Conservation (phyloP, 2,113 vertebrate species). For the Tenebrosternarchus preto region DNA sequence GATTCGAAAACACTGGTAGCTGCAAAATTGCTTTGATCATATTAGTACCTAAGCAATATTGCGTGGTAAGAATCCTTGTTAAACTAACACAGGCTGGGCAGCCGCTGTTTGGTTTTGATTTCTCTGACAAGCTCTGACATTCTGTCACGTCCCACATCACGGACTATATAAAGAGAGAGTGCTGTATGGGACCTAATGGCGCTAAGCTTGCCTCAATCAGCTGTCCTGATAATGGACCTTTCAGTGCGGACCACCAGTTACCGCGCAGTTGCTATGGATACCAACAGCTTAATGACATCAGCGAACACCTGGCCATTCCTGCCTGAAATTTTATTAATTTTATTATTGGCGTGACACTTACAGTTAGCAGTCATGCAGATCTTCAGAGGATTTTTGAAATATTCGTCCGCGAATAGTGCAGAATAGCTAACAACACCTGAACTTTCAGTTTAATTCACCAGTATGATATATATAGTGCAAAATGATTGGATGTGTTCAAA, state of each 20-base stretch:
- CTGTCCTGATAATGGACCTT: slow-evolving; percentile 20
- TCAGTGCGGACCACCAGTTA: not conserved
- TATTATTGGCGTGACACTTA: not conserved
- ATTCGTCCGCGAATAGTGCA: not conserved
- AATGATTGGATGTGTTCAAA: slow-evolving; percentile 14
- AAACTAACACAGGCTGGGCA: not conserved
- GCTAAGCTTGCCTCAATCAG: slow-evolving; percentile 24
- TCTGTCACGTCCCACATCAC: slow-evolving; percentile 16
- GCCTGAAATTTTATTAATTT: slow-evolving; percentile 28
- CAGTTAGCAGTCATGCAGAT: not conserved
- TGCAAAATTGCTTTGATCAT: slow-evolving; percentile 7
- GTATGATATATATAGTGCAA: slow-evolving; percentile 14
- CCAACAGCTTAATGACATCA: slow-evolving; percentile 15
- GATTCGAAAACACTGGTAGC: not conserved
- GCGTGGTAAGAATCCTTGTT: not conserved
- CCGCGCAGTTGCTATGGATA: slow-evolving; percentile 9
- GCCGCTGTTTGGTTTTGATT: not conserved
- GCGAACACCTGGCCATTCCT: slow-evolving; percentile 32
- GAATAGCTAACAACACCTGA: not conserved
- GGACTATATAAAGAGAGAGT: not conserved
- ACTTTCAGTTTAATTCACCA: not conserved
- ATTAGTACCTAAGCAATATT: slow-evolving; percentile 23
- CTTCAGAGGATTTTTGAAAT: not conserved
- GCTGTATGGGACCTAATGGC: slow-evolving; percentile 6
- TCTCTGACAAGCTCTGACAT: slow-evolving; percentile 27